phyloP scores from a whole-genome alignment of 2,888 invertebrate genomes.

The Hecatera dysodea region DNA sequence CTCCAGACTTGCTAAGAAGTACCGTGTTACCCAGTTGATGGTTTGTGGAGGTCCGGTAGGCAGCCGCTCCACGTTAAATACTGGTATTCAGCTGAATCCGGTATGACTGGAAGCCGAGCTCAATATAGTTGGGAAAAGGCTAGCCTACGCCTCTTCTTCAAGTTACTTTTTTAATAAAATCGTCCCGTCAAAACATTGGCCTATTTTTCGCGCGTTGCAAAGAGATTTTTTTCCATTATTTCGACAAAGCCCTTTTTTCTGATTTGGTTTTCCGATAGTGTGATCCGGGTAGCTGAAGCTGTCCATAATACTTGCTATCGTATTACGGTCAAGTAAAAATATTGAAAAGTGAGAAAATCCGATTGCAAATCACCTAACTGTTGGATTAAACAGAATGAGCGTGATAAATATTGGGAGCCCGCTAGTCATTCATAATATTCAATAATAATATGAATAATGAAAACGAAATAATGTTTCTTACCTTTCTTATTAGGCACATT shows the following conservation, averaged over 20 bases:
- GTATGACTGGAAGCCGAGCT: too few species aligned
- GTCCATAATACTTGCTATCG: constrained; percentile 11
- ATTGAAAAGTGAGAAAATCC: background rate
- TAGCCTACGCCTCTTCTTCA: background rate
- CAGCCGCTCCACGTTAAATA: too few species aligned
- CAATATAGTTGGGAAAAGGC: too few species aligned
- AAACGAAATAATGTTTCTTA: background rate
- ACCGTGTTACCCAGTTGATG: too few species aligned
- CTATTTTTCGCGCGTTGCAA: constrained; percentile 15
- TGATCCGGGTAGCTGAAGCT: constrained; percentile 30
- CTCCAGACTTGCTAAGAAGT: too few species aligned
- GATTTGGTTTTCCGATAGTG: constrained; percentile 36
- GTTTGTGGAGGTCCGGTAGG: too few species aligned
- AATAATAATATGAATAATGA: background rate
- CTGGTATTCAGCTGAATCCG: too few species aligned
- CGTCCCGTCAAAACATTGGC: constrained; percentile 12
- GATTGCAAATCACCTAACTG: too few species aligned
- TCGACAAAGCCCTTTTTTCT: constrained; percentile 24
- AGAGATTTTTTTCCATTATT: constrained; percentile 27
- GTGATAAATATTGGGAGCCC: too few species aligned
- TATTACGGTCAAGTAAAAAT: constrained; percentile 3
- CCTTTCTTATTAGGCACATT: background rate
- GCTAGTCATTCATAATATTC: background rate
- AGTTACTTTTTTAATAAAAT: constrained; percentile 37
- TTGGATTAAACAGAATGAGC: too few species aligned